phyloP scores from a whole-genome alignment of 2,113 vertebrate genomes.

The Trichomycterus rosablanca region DNA sequence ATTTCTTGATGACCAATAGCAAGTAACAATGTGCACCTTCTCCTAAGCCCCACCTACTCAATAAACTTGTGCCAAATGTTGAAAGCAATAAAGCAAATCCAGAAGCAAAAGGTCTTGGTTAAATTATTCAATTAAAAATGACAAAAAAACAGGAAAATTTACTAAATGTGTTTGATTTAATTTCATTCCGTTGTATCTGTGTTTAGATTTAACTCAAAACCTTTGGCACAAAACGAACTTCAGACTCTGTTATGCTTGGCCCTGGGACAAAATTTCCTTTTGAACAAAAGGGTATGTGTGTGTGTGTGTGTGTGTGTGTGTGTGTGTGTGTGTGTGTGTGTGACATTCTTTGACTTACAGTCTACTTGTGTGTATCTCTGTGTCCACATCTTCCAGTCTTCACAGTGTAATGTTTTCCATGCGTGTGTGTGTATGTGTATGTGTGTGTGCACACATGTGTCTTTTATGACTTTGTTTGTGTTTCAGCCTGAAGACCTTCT shows the following conservation, averaged over 20 bases:
- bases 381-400: constrained; percentile 21
- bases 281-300: background rate
- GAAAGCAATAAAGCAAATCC: too few relatives aligned
- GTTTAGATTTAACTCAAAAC: constrained; percentile 1
- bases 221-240: too few relatives aligned
- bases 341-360: background rate
- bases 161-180: too few relatives aligned
- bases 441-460: constrained; percentile 1
- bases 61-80: too few relatives aligned
- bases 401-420: constrained; percentile 31
- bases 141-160: too few relatives aligned
- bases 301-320: background rate
- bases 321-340: constrained; percentile 11
- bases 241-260: constrained; percentile 1
- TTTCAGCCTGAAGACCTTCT: constrained; percentile 23
- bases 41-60: too few relatives aligned
- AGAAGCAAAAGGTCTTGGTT: too few relatives aligned
- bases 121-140: too few relatives aligned
- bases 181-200: background rate
- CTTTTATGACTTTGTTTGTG: constrained; percentile 34
- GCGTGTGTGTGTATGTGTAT: constrained; percentile 1
- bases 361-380: constrained; percentile 18
- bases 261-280: background rate
- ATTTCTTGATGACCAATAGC: too few relatives aligned
- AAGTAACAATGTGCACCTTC: too few relatives aligned